Percentiles rank a stretch among this genome's conserved stretches.
phyloP scores from a whole-genome alignment of 2,888 invertebrate genomes.

The Cephus runcator region DNA sequence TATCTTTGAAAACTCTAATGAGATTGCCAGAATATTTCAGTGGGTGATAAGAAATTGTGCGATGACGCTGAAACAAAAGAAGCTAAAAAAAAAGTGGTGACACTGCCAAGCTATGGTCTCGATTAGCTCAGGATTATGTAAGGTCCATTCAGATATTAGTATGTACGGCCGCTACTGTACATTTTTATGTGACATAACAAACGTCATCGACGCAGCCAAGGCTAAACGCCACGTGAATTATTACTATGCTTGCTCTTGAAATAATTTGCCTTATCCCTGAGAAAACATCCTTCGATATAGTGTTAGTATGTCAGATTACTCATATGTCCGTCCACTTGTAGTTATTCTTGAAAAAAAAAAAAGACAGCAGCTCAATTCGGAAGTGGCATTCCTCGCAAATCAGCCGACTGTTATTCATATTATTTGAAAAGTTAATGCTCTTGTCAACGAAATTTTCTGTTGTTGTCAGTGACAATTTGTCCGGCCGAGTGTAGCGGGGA shows the following conservation, averaged over 20 bases:
- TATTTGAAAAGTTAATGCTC: not conserved
- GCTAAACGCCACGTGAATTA: conserved; percentile 53
- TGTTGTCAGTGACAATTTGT: not conserved
- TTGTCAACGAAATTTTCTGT: not conserved
- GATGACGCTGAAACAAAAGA: too few species aligned
- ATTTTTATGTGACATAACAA: conserved; percentile 42
- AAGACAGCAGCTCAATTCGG: not conserved
- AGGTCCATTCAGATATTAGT: conserved; percentile 41
- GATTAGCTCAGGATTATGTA: conserved; percentile 27
- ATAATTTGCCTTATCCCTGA: conserved; percentile 23
- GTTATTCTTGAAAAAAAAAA: not conserved
- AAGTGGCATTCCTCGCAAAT: not conserved
- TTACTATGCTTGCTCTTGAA: conserved; percentile 49
- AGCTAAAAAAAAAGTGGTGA: not conserved
- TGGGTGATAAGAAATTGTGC: too few species aligned
- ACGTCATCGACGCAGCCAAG: conserved; percentile 43
- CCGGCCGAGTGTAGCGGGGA: not conserved
- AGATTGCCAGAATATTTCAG: too few species aligned
- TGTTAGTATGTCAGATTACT: not conserved
- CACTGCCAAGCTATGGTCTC: not conserved
- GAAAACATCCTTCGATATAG: not conserved
- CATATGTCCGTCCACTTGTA: not conserved
- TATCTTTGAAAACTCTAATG: too few species aligned
- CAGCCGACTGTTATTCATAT: not conserved
- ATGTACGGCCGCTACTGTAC: conserved; percentile 33